Base-by-base conservation (phyloP, 2,113 vertebrate genomes). In the Caracal caracal region DNA sequence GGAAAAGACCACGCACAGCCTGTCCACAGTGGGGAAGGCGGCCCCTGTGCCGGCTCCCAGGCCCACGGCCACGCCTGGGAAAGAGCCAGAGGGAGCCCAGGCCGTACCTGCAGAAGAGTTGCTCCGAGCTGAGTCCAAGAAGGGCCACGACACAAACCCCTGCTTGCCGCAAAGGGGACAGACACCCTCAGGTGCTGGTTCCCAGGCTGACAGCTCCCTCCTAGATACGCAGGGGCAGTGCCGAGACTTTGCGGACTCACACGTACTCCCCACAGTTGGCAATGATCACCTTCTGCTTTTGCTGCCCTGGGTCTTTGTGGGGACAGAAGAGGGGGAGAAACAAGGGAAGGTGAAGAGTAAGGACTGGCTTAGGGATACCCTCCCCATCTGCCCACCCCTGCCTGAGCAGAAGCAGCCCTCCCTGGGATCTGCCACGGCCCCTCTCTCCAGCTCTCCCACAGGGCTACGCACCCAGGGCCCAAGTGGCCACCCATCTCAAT, bases 281-380 rank as follows among this genome's bases (percentile, higher is more conserved):
- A 78, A 99, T 99, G 87, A 99, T 99, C 96, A 99, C 99, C 97
- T 99, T 99, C 98, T 99, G 99, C 98, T 99, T 99, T 99, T 99
- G 97, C 98, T 98, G 95, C 99, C 99, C 97, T 99, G 99, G 96
- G 99, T 99, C 99, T 99, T 98, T 20, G 47, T 0, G 9, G 47
- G 3, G 83, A 75, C 2, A 61, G 63, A 68, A 66, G 68, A 87
- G 37, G 6, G 26, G 56, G 56, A 59, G 20, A 59, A 59, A 22
- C 20, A 22, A 59, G 56, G 56, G 56, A 22, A 16, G 19, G 12
- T 15, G 13, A 24, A 28, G 13, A 13, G 35, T 68, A 6, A 88
- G 40, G 76, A 37, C 43, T 0, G 1, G 19, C 10, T 65, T 17
- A 33, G 49, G 40, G 59, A 24, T 1, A 15, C 51, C 19, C 11